Base-by-base conservation (phyloP, 2,113 vertebrate species). In the Phrynosoma blainvillii region DNA sequence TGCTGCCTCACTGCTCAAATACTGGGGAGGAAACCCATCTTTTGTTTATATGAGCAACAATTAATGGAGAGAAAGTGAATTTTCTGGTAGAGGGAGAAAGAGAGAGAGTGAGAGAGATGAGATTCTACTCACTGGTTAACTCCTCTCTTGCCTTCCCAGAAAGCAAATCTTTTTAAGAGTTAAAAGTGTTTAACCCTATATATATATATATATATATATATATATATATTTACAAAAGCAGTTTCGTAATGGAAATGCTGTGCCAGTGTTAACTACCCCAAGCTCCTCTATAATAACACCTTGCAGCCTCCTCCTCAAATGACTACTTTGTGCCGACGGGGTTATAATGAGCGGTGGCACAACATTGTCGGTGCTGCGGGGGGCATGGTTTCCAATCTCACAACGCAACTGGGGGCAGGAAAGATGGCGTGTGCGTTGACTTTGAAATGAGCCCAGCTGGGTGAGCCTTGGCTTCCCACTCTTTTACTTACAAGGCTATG, bases 311-410 rank as follows among this genome's bases (percentile, higher is more conserved):
- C 88, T 93, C 89, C 92, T 94, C 85, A 96, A 97, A 97, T 95
- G 91, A 95, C 59, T 94, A 92, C 89, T 90, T 91, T 96, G 95
- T 91, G 89, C 92, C 92, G 93, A 92, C 62, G 92, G 82, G 62
- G 90, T 91, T 93, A 84, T 97, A 96, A 96, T 95, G 92, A 95
- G 95, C 94, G n/a, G n/a, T n/a, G 94, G 42, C 85, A 90, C 82
- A 94, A 89, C 89, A 87, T 78, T 78, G 88, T 76, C 73, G 84
- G 90, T 95, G 88, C 96, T 87, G 89, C 93, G 65, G 96, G 96
- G 82, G 84, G 95, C 93, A 79, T 84, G 65, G 89, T 94, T 96
- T 96, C 94, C 94, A 96, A 96, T 96, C 95, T 95, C 92, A 92
- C 87, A 93, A 89, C 96, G 86, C 93, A 0, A 95, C 94, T 92